Evolutionary conservation across 2,797 vertebrate genomes (phyloP).

Genomic region (Dicrostonyx torquatus): DNA sequence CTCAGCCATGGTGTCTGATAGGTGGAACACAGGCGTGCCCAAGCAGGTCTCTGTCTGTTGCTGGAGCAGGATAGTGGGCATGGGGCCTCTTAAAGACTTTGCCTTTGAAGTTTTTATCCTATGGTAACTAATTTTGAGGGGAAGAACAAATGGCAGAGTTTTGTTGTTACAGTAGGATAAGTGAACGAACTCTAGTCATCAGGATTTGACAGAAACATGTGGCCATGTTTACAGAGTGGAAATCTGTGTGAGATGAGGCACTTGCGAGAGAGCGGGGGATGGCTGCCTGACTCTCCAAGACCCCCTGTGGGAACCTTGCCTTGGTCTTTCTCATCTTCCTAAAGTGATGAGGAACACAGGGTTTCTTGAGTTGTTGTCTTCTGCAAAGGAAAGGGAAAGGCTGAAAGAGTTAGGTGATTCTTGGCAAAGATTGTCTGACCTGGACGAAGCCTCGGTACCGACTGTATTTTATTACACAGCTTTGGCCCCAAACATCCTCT

Average conservation of each 20-base stretch:
- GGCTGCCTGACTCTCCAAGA: background rate
- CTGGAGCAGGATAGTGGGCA: background rate
- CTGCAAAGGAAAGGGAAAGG: background rate
- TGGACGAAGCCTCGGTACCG: background rate
- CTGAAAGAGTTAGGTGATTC: slow-evolving; percentile 19
- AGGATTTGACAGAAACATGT: background rate
- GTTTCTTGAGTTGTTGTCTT: background rate
- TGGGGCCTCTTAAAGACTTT: background rate
- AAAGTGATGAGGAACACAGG: background rate
- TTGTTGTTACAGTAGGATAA: slow-evolving; percentile 8
- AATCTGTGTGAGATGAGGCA: background rate
- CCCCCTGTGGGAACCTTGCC: background rate
- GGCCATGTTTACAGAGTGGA: background rate
- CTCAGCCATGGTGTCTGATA: background rate
- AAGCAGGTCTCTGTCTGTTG: background rate
- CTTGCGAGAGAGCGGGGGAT: background rate
- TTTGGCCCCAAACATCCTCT: slow-evolving; percentile 37
- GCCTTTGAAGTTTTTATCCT: slow-evolving; percentile 52
- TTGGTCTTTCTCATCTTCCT: background rate
- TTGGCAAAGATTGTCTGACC: background rate
- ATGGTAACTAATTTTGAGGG: slow-evolving; percentile 51
- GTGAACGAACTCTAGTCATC: background rate
- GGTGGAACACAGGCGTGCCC: background rate
- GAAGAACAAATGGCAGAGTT: slow-evolving; percentile 27
- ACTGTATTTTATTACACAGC: slow-evolving; percentile 46